Evolutionary conservation across 2,888 invertebrate species (phyloP).

Genomic region (Lepidocyrtinus sp.): DNA sequence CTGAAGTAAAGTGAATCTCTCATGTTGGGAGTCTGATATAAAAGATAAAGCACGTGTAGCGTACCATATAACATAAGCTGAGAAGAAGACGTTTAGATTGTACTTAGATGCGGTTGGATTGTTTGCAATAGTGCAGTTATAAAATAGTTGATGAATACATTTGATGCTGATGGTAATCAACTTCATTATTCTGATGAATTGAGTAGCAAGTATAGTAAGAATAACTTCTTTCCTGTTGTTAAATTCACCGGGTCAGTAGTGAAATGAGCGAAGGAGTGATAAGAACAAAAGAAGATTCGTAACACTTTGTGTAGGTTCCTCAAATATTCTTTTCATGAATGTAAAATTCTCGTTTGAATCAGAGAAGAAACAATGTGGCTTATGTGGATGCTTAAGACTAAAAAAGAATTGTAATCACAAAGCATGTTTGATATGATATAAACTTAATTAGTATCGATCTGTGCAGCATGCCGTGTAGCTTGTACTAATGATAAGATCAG

Average conservation of each 20-base stretch:
- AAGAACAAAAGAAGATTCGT: not conserved
- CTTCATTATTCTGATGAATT: no score
- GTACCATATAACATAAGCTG: not conserved
- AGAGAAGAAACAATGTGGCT: no score
- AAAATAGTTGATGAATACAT: not conserved
- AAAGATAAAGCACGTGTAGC: not conserved
- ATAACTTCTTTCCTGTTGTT: no score
- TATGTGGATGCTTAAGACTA: no score
- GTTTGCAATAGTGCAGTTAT: not conserved
- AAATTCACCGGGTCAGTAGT: not conserved
- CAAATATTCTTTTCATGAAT: not conserved
- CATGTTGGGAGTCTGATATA: not conserved
- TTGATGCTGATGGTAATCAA: no score
- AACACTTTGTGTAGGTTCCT: not conserved
- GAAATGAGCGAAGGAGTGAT: no score
- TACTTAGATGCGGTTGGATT: not conserved
- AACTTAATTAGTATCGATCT: not conserved
- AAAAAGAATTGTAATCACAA: no score
- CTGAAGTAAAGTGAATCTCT: not conserved
- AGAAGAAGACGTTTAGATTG: not conserved
- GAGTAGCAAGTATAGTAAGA: no score
- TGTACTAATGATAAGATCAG: not conserved
- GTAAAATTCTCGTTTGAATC: no score
- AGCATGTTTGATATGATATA: no score
- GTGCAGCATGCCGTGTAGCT: not conserved